phyloP scores from a whole-genome alignment of 2,888 invertebrate genomes.

The Herminia tarsipennalis region DNA sequence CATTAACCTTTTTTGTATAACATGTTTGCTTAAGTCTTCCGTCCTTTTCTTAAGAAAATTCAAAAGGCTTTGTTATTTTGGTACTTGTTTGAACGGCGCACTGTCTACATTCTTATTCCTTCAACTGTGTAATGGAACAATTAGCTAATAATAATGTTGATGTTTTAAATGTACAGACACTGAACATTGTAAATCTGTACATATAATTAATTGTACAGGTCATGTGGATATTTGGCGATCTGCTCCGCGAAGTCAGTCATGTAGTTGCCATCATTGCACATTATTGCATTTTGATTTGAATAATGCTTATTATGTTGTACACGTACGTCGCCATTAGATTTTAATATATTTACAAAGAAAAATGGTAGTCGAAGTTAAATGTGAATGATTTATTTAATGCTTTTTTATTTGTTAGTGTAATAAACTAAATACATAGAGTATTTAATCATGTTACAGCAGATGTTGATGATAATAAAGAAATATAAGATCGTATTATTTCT shows the following conservation, averaged over 20 bases:
- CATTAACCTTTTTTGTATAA: constrained; percentile 60
- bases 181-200: constrained; percentile 67
- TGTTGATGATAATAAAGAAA: constrained; percentile 51
- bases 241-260: constrained; percentile 72
- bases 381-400: constrained; percentile 64
- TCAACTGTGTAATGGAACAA: constrained; percentile 56
- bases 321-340: constrained; percentile 62
- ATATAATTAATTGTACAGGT: constrained; percentile 80
- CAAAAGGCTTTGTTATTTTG: constrained; percentile 46
- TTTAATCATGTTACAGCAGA: constrained; percentile 55
- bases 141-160: constrained; percentile 50
- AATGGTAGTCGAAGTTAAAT: constrained; percentile 75
- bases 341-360: constrained; percentile 75
- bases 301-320: constrained; percentile 64
- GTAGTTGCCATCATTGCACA: constrained; percentile 66
- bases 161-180: constrained; percentile 62
- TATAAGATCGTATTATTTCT: constrained; percentile 55
- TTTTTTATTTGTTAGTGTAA: constrained; percentile 61
- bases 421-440: constrained; percentile 49
- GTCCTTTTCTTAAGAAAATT: constrained; percentile 74
- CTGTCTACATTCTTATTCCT: constrained; percentile 43
- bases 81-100: constrained; percentile 41
- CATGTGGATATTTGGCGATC: constrained; percentile 86
- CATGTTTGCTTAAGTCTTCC: constrained; percentile 80
- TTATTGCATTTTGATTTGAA: constrained; percentile 63